Conservation (phyloP, 1,140 invertebrate genomes). For the Bacillus rossius region DNA sequence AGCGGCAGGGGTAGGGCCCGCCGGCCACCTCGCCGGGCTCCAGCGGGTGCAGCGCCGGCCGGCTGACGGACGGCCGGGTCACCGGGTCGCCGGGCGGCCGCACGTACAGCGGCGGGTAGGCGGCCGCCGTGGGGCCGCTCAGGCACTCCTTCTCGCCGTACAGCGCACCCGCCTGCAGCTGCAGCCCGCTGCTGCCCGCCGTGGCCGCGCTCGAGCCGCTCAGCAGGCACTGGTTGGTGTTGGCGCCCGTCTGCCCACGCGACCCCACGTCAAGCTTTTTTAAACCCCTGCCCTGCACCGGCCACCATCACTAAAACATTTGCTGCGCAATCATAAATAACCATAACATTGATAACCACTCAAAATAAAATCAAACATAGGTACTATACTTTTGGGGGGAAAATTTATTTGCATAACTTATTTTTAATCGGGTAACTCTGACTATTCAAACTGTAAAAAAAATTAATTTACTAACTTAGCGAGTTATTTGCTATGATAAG, state of each 20-base stretch:
- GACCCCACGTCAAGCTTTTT: no score
- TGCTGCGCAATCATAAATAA: no score
- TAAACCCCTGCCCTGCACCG: no score
- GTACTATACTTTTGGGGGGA: no score
- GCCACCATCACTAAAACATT: neutral
- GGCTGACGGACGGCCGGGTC: slow-evolving; percentile 13
- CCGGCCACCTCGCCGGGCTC: neutral
- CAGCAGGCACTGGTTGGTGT: slow-evolving; percentile 34
- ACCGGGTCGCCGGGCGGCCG: slow-evolving; percentile 12
- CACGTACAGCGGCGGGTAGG: slow-evolving; percentile 12
- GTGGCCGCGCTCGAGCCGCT: slow-evolving; percentile 39
- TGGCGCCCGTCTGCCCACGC: slow-evolving; percentile 10
- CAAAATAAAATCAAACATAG: no score
- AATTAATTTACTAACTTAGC: no score
- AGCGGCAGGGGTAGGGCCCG: slow-evolving; percentile 31
- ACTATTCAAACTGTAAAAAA: no score
- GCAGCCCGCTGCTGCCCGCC: slow-evolving; percentile 39
- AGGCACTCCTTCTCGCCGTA: slow-evolving; percentile 41
- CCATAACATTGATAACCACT: no score
- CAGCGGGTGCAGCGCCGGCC: slow-evolving; percentile 10
- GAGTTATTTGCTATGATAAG: no score
- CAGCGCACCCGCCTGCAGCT: slow-evolving; percentile 35
- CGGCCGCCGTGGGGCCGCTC: neutral
- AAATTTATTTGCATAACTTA: no score
- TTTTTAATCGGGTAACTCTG: no score